Evolutionary conservation across 2,797 vertebrate genomes (phyloP).

Genomic region (Sphaeramia orbicularis): DNA sequence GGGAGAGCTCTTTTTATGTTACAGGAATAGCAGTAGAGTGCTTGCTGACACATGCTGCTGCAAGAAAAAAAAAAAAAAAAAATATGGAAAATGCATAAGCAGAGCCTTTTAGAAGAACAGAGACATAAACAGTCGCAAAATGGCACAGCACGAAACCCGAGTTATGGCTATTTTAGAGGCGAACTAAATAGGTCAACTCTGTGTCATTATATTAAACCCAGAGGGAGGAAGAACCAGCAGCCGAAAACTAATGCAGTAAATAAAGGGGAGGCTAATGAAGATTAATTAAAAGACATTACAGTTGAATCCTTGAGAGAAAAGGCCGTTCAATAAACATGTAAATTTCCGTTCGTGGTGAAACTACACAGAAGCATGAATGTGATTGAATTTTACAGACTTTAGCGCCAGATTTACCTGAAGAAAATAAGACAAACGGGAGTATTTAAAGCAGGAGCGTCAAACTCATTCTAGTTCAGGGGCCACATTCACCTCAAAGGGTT

Average conservation of each 20-base stretch:
- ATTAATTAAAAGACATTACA: constrained; percentile 51
- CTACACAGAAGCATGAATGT: constrained; percentile 12
- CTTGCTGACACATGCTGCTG: constrained; percentile 57
- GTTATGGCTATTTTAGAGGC: constrained; percentile 25
- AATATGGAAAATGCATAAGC: constrained; percentile 40
- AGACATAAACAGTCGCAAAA: constrained; percentile 47
- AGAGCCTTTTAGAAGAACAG: constrained; percentile 25
- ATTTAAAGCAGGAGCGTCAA: constrained; percentile 41
- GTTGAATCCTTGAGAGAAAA: constrained; percentile 36
- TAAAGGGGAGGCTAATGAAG: constrained; percentile 41
- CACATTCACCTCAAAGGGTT: no score
- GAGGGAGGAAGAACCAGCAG: constrained; percentile 25
- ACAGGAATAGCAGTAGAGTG: constrained; percentile 83
- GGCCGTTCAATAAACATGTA: constrained; percentile 38
- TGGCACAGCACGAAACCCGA: constrained; percentile 30
- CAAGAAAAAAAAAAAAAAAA: constrained; percentile 65
- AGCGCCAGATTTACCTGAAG: constrained; percentile 1
- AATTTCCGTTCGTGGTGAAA: constrained; percentile 41
- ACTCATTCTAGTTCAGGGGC: no score
- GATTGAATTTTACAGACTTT: constrained; percentile 21
- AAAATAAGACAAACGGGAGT: constrained; percentile 22
- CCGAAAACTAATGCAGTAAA: constrained; percentile 42
- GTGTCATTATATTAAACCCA: constrained; percentile 39
- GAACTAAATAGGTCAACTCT: constrained; percentile 59
- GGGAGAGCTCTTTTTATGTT: constrained; percentile 85